These are phyloP conservation scores for Coenonympha arcania DNA, from an alignment of 2,888 invertebrate genomes.

Conservation along the genomic window DNA sequence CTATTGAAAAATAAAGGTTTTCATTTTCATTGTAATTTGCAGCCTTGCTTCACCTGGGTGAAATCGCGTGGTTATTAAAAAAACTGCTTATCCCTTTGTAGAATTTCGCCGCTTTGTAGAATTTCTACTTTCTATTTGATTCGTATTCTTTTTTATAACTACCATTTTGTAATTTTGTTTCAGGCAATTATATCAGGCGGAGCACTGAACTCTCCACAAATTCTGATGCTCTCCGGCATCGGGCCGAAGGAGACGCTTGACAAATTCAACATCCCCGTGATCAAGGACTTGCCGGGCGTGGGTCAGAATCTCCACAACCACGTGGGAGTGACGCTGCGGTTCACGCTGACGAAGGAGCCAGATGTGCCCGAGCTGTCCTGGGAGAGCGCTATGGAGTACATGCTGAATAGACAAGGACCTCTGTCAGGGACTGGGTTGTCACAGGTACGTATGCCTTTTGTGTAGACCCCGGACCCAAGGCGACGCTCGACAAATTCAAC, in stretches of 20 bases:
- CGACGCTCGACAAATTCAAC: conserved; percentile 73
- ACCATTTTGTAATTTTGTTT: background rate
- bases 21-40: conserved; percentile 9
- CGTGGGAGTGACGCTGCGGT: conserved; percentile 76
- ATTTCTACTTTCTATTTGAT: background rate
- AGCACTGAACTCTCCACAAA: conserved; percentile 78
- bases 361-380: conserved; percentile 75
- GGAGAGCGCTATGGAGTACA: conserved; percentile 76
- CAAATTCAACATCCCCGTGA: conserved; percentile 73
- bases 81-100: no score
- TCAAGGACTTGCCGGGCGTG: conserved; percentile 78
- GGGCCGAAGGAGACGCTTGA: conserved; percentile 76
- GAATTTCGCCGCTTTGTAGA: no score
- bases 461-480: conserved; percentile 44
- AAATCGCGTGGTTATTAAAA: no score
- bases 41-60: background rate
- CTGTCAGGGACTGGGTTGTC: conserved; percentile 78
- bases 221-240: conserved; percentile 78
- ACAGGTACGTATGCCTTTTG: conserved; percentile 58
- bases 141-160: background rate
- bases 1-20: no score
- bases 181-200: conserved; percentile 77
- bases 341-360: conserved; percentile 65
- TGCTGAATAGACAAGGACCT: conserved; percentile 75
- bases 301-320: conserved; percentile 81